A percentile compares a stretch with the other conserved stretches of the same genome.
Evolutionary conservation across 2,888 invertebrate genomes (phyloP).

Genomic region (Xestoiulus laeticollis): DNA sequence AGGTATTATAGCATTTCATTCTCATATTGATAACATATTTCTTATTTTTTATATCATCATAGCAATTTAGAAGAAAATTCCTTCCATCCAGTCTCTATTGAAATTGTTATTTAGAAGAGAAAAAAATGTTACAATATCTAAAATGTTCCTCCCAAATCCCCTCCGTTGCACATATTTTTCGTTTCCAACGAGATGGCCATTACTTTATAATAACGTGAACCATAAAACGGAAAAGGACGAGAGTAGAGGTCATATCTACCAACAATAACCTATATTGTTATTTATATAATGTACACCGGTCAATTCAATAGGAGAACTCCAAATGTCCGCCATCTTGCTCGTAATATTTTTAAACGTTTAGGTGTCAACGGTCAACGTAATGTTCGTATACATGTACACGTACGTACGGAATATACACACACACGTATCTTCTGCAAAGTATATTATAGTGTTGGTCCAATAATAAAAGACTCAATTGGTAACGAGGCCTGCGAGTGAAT

Average conservation of each 20-base stretch:
- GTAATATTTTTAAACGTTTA: conserved; percentile 26
- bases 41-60: too few relatives aligned
- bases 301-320: not conserved
- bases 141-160: too few relatives aligned
- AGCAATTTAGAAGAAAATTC: too few relatives aligned
- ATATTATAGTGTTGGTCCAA: not conserved
- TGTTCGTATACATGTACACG: not conserved
- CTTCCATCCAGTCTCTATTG: too few relatives aligned
- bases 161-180: too few relatives aligned
- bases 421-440: not conserved
- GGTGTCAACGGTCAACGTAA: not conserved
- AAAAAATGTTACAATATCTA: too few relatives aligned
- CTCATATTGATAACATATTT: too few relatives aligned
- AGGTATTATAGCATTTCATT: too few relatives aligned
- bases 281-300: not conserved
- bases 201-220: not conserved
- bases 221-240: not conserved
- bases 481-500: not conserved
- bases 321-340: not conserved
- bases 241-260: not conserved
- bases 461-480: conserved; percentile 1
- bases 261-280: conserved; percentile 1
- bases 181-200: not conserved
- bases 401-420: not conserved
- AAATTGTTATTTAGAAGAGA: too few relatives aligned